Conservation (phyloP, 2,888 invertebrate species). For the Ramazzottius varieornatus region DNA sequence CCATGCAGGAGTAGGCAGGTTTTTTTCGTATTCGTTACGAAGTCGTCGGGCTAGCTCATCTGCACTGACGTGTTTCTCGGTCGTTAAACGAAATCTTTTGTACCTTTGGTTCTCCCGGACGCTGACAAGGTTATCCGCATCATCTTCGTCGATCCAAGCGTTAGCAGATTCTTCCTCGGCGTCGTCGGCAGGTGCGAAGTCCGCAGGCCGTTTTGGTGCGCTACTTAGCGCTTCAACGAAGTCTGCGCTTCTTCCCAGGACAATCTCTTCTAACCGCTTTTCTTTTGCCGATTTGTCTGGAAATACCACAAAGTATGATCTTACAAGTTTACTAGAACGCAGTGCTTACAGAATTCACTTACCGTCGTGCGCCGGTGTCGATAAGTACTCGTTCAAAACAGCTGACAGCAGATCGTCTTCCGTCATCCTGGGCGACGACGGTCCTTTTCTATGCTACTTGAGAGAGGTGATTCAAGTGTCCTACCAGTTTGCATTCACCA, state of each 20-base stretch:
- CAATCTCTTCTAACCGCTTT: not conserved
- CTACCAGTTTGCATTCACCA: too few species aligned
- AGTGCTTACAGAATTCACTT: too few species aligned
- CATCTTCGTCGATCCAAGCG: not conserved
- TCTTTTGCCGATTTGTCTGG: not conserved
- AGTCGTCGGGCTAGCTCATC: not conserved
- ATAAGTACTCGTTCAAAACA: not conserved
- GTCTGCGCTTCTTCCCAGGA: not conserved
- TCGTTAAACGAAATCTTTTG: not conserved
- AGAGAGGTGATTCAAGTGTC: too few species aligned
- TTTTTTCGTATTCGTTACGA: not conserved
- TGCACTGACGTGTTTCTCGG: not conserved
- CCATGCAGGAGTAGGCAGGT: not conserved
- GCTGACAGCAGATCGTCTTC: not conserved
- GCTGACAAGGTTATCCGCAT: not conserved
- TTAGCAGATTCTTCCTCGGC: not conserved
- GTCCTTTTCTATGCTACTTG: too few species aligned
- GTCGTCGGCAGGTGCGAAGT: not conserved
- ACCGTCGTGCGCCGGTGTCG: too few species aligned
- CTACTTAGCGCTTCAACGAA: not conserved
- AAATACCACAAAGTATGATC: not conserved
- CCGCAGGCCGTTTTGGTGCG: not conserved
- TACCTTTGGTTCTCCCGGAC: not conserved
- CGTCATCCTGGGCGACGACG: too few species aligned
- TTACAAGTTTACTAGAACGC: too few species aligned